Base-by-base conservation (phyloP, 2,113 vertebrate genomes). In the Gnathonemus longibarbis region DNA sequence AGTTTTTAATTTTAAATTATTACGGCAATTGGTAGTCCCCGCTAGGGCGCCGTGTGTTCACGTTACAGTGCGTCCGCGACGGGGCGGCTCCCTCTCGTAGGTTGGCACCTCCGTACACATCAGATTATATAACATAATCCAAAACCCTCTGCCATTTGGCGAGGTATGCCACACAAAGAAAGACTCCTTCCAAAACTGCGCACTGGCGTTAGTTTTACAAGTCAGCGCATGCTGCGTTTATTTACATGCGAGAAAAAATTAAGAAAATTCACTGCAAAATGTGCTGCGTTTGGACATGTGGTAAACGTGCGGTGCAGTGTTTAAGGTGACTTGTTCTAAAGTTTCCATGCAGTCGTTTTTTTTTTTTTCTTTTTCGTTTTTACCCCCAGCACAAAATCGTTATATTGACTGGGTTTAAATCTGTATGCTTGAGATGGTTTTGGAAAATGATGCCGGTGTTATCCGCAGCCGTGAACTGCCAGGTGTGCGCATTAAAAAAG, bases 1-100 rank as follows among this genome's bases (percentile, higher is more conserved):
- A 62, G 87, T 83, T 90, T 90, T 90, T 90, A 58, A 90, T 90
- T 90, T 84, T n/a, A 88, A 88, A 50, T 84, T 56, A 56, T 88
- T 88, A 84, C 53, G 52, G 86, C 87, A 56, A 88, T 83, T 10
- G 24, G 35, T 39, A 13, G 21, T 15, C 17, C 45, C 53, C 35
- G 49, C 49, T 52, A 74, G 89, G 27, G 15, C 84, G 15, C 19
- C 56, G 56, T 8, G 52, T 53, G n/a, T 50, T 85, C 15, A 5
- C 52, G 70, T 27, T 4, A 27, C 8, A 6, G 74, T 80, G 31
- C 27, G 74, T 35, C 7, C 1, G 39, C n/a, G 10, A 9, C 35
- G 5, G 31, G 31, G 77, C 15, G 35, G 42, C 8, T 84, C 24
- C 80, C 35, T 84, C 45, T 48, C 39, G 8, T 3, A 48, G 3